phyloP scores from a whole-genome alignment of 2,888 invertebrate genomes.

The Monopis laevigella region DNA sequence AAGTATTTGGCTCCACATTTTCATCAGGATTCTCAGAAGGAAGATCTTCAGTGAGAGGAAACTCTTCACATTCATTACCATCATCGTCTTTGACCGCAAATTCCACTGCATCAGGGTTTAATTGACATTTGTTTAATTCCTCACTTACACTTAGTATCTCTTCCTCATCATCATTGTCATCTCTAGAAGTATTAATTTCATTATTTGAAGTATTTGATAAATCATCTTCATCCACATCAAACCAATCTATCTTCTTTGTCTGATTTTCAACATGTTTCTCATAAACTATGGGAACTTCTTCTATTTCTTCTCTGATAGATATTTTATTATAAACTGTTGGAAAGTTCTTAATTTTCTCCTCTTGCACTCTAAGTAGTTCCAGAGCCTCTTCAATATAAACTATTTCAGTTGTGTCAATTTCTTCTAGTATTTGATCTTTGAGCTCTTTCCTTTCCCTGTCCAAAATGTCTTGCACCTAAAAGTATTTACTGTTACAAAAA shows the following conservation, averaged over 20 bases:
- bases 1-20: conserved; percentile 27
- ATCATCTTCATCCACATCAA: conserved; percentile 41
- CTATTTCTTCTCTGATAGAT: conserved; percentile 22
- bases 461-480: conserved; percentile 74
- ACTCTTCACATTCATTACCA: conserved; percentile 35
- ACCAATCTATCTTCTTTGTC: conserved; percentile 52
- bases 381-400: conserved; percentile 89
- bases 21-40: conserved; percentile 24
- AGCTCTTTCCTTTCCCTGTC: conserved; percentile 78
- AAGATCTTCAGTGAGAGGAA: conserved; percentile 34
- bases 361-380: conserved; percentile 68
- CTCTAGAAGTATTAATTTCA: conserved; percentile 28
- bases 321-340: conserved; percentile 8
- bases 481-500: too few relatives aligned
- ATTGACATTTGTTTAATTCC: conserved; percentile 28
- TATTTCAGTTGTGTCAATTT: conserved; percentile 81
- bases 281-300: conserved; percentile 30
- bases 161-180: too few relatives aligned
- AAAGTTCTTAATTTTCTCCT: conserved; percentile 32
- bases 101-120: conserved; percentile 45
- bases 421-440: conserved; percentile 68
- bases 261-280: conserved; percentile 39
- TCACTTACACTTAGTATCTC: too few relatives aligned
- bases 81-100: conserved; percentile 31
- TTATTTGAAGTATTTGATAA: conserved; percentile 40